Base-by-base conservation (phyloP, 2,797 vertebrate species). In the Phoeniculus purpureus region DNA sequence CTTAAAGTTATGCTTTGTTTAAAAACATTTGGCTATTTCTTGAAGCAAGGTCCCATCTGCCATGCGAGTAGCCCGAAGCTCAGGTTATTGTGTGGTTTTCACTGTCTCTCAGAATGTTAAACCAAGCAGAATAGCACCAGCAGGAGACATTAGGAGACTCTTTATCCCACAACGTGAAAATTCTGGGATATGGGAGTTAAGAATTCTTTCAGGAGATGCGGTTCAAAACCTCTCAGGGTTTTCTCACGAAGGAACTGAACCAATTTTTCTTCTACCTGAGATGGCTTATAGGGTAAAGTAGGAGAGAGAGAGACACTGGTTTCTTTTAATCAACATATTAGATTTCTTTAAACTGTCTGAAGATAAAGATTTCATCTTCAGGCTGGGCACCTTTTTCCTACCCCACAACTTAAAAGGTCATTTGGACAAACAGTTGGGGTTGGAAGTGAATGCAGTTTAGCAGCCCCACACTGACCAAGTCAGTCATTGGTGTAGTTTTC, bases 21-120 rank as follows among this genome's bases (percentile, higher is more conserved):
- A 61, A 94, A 92, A 87, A 80, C 59, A 65, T 77, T 92, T 89
- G 74, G 47, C 7, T 89, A 74, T 82, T 91, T 94, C 64, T 76
- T 79, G 54, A 92, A 80, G 68, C 25, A 82, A 85, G 55, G 71
- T 60, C 61, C 50, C 40, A 29, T 88, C 91, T 91, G 92, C 54
- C 43, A 84, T 31, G 31, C 29, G 22, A 84, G 27, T 64, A 45
- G 64, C 22, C 45, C 45, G 73, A 48, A 61, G 43, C 29, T 87
- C n/a, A 61, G 60, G 58, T 74, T 90, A 71, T 4, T 82, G 84
- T 76, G 32, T 72, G 2, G 70, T 92, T 85, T 95, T 85, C 55
- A n/a, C 29, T 45, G 25, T 65, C 68, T 59, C 37, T 92, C 31
- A 47, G 87, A 85, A 87, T 87, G 85, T 89, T 94, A 80, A 90